Evolutionary conservation across 2,888 invertebrate species (phyloP), one percentile per base, ranked within the genome.

Genomic region (Chironomus riparius): DNA sequence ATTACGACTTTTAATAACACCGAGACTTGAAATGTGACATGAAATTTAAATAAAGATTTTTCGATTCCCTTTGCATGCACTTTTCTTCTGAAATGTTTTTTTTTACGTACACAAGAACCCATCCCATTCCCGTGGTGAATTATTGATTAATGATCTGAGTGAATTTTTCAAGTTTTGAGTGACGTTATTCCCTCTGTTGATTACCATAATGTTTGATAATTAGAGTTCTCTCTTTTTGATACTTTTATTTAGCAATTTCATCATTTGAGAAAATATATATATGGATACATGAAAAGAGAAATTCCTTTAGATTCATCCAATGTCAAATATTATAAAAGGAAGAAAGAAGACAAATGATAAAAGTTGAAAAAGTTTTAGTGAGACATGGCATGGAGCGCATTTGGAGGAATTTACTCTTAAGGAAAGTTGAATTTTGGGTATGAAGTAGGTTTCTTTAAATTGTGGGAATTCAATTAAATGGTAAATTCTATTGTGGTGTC

Each of bases 281-380:
- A 6, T 56, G 4, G 6, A 56, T 15, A 56, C 56, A 38, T 38
- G 38, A 56, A 56, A 18, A 15, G 56, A 56, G 56, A 73, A 73
- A 71, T 50, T 71, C 50, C 56, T 71, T 47, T 50, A 47, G 56
- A 50, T 24, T 71, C 50, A 71, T 56, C 71, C 71, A 71, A 71
- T 50, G 71, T 71, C 56, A 65, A 65, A 22, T 24, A 21, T 7
- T 65, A 24, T 47, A 24, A 22, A 21, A 47, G 38, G 70, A 70
- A 70, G 47, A 47, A 38, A 38, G 38, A 38, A 38, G 38, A 38
- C 7, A 38, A 10, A 38, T 38, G 38, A 38, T 38, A 4, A 38
- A 38, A 38, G 38, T 38, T 38, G 56, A 5, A 18, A 56, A 56
- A 3, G 15, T 12, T 56, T 15, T 56, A 2, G 5, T 56, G n/a